Base-by-base conservation (phyloP, 2,888 invertebrate genomes). In the Mamestra brassicae region DNA sequence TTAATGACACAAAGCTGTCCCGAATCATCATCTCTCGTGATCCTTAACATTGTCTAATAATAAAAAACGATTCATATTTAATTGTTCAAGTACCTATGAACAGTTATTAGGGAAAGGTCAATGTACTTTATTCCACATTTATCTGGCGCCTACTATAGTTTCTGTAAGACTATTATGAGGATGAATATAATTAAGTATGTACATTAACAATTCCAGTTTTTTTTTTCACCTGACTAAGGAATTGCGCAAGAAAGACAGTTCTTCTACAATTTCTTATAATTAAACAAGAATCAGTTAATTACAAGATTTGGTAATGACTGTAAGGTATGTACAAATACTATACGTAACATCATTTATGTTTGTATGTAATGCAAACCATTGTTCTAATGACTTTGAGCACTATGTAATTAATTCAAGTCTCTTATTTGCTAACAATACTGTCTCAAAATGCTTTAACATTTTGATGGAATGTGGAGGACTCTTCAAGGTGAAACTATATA, bases 351-450 rank as follows among this genome's bases (percentile, higher is more conserved):
- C 17, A 17, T 54, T 65, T 69, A 50, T 13, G 67, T 66, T 54
- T 50, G 47, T 54, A 66, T 67, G 38, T 76, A 78, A 67, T 64
- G 47, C 11, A 60, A 54, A 50, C 76, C 36, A 81, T 81, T 78
- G 63, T 78, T 81, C 47, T 67, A 54, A 67, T 78, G 81, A 78
- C 78, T 78, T 81, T 78, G 62, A 57, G 52, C 60, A 65, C 45
- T 57, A 57, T 4, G 4, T 79, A 81, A 81, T 81, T 50, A 76
- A 79, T 79, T 76, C 57, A 64, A 64, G 42, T 8, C 38, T 65
- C 26, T 26, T 45, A 52, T 64, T 55, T 64, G 11, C 34, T 61
- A 81, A 69, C 64, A 69, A 69, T 69, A 68, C 54, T 45, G 45
- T 60, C 3, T 55, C n/a, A 65, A 13, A 34, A 54, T 71, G 6